phyloP scores from a whole-genome alignment of 2,888 invertebrate species.

The Aphrophora alni region DNA sequence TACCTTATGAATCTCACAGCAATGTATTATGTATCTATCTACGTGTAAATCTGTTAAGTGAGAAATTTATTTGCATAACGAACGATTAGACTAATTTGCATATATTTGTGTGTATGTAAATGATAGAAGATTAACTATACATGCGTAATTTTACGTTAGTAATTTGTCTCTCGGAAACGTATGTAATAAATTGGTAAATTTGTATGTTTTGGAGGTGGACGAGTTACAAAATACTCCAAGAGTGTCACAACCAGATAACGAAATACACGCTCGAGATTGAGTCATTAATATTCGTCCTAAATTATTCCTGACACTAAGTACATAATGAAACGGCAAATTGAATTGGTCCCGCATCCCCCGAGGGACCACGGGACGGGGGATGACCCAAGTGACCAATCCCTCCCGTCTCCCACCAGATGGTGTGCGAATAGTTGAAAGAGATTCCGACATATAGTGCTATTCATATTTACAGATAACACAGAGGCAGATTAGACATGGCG shows the following conservation, averaged over 20 bases:
- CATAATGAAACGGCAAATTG: constrained; percentile 6
- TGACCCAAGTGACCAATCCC: neutral
- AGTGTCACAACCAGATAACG: neutral
- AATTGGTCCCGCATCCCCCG: neutral
- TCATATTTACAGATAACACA: neutral
- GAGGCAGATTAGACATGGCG: neutral
- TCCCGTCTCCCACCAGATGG: neutral
- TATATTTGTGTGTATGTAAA: too few relatives aligned
- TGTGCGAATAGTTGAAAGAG: neutral
- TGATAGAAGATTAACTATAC: too few relatives aligned
- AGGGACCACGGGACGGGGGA: too few relatives aligned
- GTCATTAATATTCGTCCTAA: neutral
- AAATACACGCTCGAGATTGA: neutral
- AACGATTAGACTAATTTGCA: too few relatives aligned
- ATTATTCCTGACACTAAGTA: constrained; percentile 1
- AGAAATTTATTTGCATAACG: too few relatives aligned
- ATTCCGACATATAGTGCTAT: neutral
- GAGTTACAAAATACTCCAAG: neutral
- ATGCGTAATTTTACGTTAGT: too few relatives aligned
- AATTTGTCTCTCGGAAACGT: too few relatives aligned
- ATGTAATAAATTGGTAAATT: too few relatives aligned
- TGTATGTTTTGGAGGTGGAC: too few relatives aligned
- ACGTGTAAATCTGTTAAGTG: too few relatives aligned
- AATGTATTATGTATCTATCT: too few relatives aligned
- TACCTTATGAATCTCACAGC: too few relatives aligned